Percentiles rank a stretch among this genome's conserved stretches.
Conservation (phyloP, 2,113 vertebrate species). For the Tautogolabrus adspersus region DNA sequence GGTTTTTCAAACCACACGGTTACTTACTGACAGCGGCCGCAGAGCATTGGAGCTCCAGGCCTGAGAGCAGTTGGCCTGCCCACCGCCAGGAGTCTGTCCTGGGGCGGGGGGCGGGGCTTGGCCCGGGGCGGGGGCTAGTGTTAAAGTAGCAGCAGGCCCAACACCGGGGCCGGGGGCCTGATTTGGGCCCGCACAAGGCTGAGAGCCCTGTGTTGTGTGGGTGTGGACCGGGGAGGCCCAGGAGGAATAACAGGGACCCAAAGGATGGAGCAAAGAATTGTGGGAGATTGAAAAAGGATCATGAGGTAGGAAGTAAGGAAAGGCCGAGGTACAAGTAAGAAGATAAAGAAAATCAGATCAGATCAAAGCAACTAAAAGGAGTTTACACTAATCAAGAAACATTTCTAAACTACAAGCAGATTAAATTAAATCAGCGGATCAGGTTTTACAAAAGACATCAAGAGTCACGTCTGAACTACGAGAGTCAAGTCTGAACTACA, state of each 20-base stretch:
- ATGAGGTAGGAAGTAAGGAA: constrained; percentile 41
- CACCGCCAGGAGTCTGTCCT: constrained; percentile 79
- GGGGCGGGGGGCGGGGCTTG: constrained; percentile 57
- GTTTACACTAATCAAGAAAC: neutral
- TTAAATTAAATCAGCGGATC: neutral
- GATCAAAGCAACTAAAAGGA: constrained; percentile 45
- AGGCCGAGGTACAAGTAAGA: constrained; percentile 36
- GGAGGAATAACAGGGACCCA: constrained; percentile 40
- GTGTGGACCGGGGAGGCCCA: constrained; percentile 48
- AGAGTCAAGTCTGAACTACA: no score
- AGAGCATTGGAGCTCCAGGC: constrained; percentile 84
- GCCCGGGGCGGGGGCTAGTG: constrained; percentile 56
- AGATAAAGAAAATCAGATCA: constrained; percentile 50
- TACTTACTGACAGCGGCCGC: constrained; percentile 89
- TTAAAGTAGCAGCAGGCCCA: constrained; percentile 59
- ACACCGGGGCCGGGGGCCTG: constrained; percentile 67
- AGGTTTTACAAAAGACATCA: neutral
- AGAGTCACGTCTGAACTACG: neutral
- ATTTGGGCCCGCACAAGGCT: constrained; percentile 81
- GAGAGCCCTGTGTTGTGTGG: constrained; percentile 73
- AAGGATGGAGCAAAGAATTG: constrained; percentile 52
- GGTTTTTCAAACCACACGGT: constrained; percentile 38
- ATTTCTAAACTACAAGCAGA: neutral
- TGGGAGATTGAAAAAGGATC: constrained; percentile 44
- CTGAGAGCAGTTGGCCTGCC: constrained; percentile 82